Percentiles rank a stretch among this genome's conserved stretches.
Evolutionary conservation across 1,140 invertebrate genomes (phyloP).

Genomic region (Zaprionus ghesquierei): DNA sequence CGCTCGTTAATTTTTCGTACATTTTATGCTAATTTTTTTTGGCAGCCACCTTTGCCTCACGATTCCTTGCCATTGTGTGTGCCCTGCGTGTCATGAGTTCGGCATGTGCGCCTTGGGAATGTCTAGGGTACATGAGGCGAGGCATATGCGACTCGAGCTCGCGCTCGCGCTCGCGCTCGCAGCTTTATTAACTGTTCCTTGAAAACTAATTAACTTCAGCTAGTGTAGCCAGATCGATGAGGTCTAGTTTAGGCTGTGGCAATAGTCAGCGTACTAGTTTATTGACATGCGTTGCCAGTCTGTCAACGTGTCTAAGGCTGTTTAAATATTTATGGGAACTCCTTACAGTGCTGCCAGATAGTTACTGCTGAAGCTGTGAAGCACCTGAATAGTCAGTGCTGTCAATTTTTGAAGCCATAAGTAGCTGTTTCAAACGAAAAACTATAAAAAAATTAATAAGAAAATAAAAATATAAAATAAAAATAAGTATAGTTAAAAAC

Average conservation of each 20-base stretch:
- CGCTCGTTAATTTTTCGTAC: conserved; percentile 71
- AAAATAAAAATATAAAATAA: too few relatives aligned
- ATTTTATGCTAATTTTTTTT: conserved; percentile 78
- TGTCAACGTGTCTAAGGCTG: neutral
- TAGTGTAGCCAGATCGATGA: neutral
- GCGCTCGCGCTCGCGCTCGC: too few relatives aligned
- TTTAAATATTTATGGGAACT: neutral
- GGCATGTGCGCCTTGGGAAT: conserved; percentile 27
- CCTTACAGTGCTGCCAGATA: neutral
- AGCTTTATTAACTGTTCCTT: neutral
- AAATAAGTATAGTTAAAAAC: too few relatives aligned
- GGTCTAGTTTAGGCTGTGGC: too few relatives aligned
- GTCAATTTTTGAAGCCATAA: too few relatives aligned
- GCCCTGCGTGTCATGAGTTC: conserved; percentile 39
- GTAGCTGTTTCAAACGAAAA: too few relatives aligned
- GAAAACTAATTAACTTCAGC: neutral
- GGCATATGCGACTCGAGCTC: neutral
- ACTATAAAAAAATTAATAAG: too few relatives aligned
- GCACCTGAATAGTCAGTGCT: too few relatives aligned
- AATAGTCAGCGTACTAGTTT: too few relatives aligned
- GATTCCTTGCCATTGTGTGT: conserved; percentile 44
- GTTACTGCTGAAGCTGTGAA: too few relatives aligned
- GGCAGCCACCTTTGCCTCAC: conserved; percentile 41
- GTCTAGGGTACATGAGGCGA: conserved; percentile 8
- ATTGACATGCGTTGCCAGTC: neutral